Evolutionary conservation across 2,888 invertebrate genomes (phyloP), one percentile per base, ranked within the genome.

Genomic region (Rhodophaea formosa): DNA sequence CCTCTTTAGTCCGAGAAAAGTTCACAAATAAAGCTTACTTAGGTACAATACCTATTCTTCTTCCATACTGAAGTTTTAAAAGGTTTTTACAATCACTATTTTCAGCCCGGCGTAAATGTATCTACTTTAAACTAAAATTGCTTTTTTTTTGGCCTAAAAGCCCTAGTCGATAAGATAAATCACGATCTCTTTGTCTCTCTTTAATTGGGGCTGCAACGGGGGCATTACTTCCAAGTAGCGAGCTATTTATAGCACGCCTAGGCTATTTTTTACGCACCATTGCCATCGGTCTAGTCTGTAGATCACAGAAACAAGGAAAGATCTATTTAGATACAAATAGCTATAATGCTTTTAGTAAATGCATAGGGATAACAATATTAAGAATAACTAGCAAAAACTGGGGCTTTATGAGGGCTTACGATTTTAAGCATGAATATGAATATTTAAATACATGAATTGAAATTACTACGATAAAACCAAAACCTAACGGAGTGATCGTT

Each of bases 251-350:
- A 58, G 45, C 16, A 42, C n/a, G 29, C 51, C 47, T 46, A 39
- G 30, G 56, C 58, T 64, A 62, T 67, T 64, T 65, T 66, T 66
- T 62, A 66, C 63, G 61, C 66, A 64, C 61, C 67, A 71, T 66
- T 67, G 66, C 65, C 66, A 71, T 69, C 59, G 66, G 69, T 65
- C 64, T 46, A 46, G 46, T 0, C 23, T 17, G 7, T 23, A 46
- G 46, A 46, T 46, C 23, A 23, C 23, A 5, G 46, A 23, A 46
- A 46, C 23, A 5, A 8, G 6, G 15, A 44, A 14, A 23, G 23
- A 3, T 23, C 2, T 23, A 23, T 23, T 23, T 23, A 23, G 23
- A 23, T 23, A 23, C 23, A 23, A 23, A 23, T 3, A 3, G 3
- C 23, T 23, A 23, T n/a, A 23, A 23, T 23, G 5, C 5, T 23